Base-by-base conservation (phyloP, 2,888 invertebrate species). In the Nomada ruficornis region DNA sequence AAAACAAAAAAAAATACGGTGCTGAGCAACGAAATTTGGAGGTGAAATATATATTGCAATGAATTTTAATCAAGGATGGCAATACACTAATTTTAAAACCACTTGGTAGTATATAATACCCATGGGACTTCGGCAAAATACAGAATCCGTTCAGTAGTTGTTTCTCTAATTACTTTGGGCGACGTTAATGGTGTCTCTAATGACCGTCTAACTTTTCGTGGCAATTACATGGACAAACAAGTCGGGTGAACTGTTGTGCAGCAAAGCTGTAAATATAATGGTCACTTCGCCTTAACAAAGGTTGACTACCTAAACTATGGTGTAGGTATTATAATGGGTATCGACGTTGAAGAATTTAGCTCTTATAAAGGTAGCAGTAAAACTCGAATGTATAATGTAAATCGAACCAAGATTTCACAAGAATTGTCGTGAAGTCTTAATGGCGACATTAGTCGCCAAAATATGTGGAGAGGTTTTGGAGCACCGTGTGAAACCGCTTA, bases 401-500 rank as follows among this genome's bases (percentile, higher is more conserved):
- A 1, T 42, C 10, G 13, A 18, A 13, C 1, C 0, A 20, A 44
- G 23, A 2, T n/a, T 7, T 50, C 9, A 15, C 29, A 50, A 59
- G 59, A 69, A 62, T 62, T 15, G 2, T 5, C n/a, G 20, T n/a
- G 4, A 47, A 3, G 13, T 11, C 26, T 42, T 82, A 74, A 71
- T 54, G 54, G 44, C 23, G 9, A 54, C 20, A 57, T 69, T 62
- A 57, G 18, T 29, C 42, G 36, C 50, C 18, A 18, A 80, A 77
- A 63, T 15, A 57, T 60, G 67, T 9, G 29, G 57, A 50, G 13
- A 26, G 2, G 26, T 63, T 81, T 82, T 29, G 11, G 63, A 74
- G 77, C 13, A 36, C 62, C 59, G 26, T 18, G n/a, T 52, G 73
- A 86, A 52, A 60, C 29, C 52, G 47, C 63, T 85, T 80, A 75